Percentiles rank a stretch among this genome's conserved stretches.
Evolutionary conservation across 2,888 invertebrate species (phyloP).

Genomic region (Oeneis ivallda): DNA sequence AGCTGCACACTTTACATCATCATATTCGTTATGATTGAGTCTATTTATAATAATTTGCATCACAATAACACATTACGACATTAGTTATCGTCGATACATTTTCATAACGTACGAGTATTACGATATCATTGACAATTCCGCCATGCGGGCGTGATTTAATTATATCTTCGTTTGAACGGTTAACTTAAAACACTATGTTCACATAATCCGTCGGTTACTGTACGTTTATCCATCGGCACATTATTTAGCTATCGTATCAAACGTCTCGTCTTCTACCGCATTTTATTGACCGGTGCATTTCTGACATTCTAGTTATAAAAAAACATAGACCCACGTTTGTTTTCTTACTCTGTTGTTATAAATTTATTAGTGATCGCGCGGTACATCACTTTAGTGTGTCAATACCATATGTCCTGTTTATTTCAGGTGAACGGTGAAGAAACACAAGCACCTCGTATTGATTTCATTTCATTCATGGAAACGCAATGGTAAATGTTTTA

Average conservation of each 20-base stretch:
- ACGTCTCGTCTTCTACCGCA: too few species aligned
- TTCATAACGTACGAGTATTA: constrained; percentile 15
- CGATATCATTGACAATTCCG: background rate
- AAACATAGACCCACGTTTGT: too few species aligned
- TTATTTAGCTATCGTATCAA: constrained; percentile 7
- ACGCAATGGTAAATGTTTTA: constrained; percentile 25
- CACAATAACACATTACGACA: constrained; percentile 3
- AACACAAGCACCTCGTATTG: constrained; percentile 24
- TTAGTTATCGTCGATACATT: background rate
- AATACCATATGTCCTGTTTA: constrained; percentile 7
- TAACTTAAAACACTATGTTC: background rate
- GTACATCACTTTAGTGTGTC: constrained; percentile 9
- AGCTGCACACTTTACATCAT: background rate
- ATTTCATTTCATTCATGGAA: too few species aligned
- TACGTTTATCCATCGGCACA: background rate
- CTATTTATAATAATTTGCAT: constrained; percentile 16
- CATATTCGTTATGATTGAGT: background rate
- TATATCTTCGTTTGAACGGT: background rate
- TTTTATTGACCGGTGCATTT: too few species aligned
- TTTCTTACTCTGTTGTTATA: too few species aligned
- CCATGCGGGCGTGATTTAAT: background rate
- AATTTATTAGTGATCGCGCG: constrained; percentile 1
- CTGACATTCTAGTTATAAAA: too few species aligned
- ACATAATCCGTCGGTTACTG: background rate
- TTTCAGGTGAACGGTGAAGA: constrained; percentile 14